These are phyloP conservation scores for Notechis scutatus DNA, from an alignment of 2,113 vertebrate genomes.

Conservation along the genomic window DNA sequence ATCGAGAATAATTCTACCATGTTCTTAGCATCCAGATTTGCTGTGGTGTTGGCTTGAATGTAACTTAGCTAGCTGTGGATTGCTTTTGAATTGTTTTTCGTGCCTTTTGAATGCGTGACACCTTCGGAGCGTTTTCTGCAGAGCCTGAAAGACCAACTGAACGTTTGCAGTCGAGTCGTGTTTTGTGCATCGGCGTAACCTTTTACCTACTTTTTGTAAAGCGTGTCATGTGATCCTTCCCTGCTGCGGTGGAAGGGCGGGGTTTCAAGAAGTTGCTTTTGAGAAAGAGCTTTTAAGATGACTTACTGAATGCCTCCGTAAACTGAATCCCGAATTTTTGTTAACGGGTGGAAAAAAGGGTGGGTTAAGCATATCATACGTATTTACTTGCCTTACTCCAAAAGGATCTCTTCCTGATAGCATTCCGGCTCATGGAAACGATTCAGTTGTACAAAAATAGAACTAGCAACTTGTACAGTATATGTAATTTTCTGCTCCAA, in stretches of 20 bases:
- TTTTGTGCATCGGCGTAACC: slow-evolving; percentile 56
- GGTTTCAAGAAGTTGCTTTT: slow-evolving; percentile 16
- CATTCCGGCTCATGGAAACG: background rate
- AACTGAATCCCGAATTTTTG: background rate
- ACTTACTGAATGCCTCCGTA: background rate
- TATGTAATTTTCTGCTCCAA: background rate
- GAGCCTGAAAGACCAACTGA: background rate
- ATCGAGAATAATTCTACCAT: too few species aligned
- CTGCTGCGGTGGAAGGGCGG: slow-evolving; percentile 25
- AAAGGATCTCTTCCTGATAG: background rate
- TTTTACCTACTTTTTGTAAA: slow-evolving; percentile 72
- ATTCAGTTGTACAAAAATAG: background rate
- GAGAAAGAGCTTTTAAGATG: background rate
- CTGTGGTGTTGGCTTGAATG: background rate
- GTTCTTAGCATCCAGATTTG: background rate
- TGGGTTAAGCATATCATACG: background rate
- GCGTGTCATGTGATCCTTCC: slow-evolving; percentile 60
- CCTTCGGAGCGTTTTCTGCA: background rate
- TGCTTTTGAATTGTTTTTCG: background rate
- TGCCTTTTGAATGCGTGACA: background rate
- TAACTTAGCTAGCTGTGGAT: background rate
- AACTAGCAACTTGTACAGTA: background rate
- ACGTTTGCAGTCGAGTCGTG: background rate
- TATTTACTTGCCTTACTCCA: rapidly evolving
- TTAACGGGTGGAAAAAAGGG: background rate